A percentile compares a stretch with the other conserved stretches of the same genome.
Evolutionary conservation across 1,140 invertebrate species (phyloP).

Genomic region (Heterodera carotae): DNA sequence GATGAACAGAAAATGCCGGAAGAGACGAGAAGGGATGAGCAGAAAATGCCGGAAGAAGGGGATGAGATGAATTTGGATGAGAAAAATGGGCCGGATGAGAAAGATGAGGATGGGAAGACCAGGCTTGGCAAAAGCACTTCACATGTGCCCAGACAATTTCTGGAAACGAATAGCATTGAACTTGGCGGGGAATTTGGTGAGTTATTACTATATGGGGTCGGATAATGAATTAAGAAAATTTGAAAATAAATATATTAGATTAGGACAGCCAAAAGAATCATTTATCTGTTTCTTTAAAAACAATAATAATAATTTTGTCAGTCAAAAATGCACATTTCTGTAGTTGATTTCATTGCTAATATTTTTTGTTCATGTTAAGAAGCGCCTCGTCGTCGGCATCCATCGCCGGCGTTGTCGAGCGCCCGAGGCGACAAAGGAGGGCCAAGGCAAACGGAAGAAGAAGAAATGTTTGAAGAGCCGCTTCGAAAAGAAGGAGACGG

Average conservation of each 20-base stretch:
- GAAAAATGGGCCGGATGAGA: background rate
- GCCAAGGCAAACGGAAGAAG: background rate
- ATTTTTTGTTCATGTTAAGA: too few relatives aligned
- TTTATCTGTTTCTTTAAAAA: background rate
- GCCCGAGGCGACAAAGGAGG: background rate
- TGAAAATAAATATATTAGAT: too few relatives aligned
- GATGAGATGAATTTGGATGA: too few relatives aligned
- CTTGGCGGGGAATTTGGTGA: background rate
- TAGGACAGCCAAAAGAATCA: too few relatives aligned
- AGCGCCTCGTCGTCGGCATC: background rate
- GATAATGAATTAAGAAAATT: background rate
- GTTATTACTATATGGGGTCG: background rate
- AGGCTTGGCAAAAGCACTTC: background rate
- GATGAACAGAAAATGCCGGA: too few relatives aligned
- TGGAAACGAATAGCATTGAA: slow-evolving; percentile 1
- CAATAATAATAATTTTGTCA: background rate
- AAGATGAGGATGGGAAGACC: background rate
- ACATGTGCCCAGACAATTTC: background rate
- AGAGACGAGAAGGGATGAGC: background rate
- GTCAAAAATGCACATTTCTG: too few relatives aligned
- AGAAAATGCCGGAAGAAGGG: background rate
- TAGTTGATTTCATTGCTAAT: too few relatives aligned
- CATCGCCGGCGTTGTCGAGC: background rate
- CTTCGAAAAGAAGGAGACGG: background rate
- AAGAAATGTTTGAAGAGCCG: background rate